A percentile compares a stretch with the other conserved stretches of the same genome.
Evolutionary conservation across 2,888 invertebrate genomes (phyloP).

Genomic region (Cosmia trapezina): DNA sequence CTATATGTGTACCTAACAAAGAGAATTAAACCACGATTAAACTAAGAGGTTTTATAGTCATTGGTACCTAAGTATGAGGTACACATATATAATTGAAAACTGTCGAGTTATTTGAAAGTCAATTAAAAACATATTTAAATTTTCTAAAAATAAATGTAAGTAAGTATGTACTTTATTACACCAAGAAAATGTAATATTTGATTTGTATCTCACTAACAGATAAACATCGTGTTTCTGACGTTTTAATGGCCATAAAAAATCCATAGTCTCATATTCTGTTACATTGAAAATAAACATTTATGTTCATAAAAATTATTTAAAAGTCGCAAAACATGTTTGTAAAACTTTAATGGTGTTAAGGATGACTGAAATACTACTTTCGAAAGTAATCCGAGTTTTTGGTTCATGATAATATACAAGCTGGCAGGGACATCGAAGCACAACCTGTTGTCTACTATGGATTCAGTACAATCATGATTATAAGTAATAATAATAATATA

Average conservation of each 20-base stretch:
- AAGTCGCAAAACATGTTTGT: background rate
- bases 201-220: background rate
- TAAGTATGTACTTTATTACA: no score
- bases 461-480: no score
- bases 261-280: background rate
- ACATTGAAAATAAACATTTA: background rate
- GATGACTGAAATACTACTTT: background rate
- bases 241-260: conserved; percentile 10
- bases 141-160: background rate
- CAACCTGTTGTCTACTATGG: no score
- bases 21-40: no score
- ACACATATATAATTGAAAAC: no score
- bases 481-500: no score
- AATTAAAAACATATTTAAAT: background rate
- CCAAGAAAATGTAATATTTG: background rate
- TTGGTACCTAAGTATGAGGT: no score
- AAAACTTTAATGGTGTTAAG: conserved; percentile 4
- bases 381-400: background rate
- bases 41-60: no score
- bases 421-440: no score
- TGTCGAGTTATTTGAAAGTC: background rate
- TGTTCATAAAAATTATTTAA: conserved; percentile 11
- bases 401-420: background rate
- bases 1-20: no score
- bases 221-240: conserved; percentile 6